A percentile compares a stretch with the other conserved stretches of the same genome.
Conservation (phyloP, 2,888 invertebrate species). For the Cephus nigrinus region DNA sequence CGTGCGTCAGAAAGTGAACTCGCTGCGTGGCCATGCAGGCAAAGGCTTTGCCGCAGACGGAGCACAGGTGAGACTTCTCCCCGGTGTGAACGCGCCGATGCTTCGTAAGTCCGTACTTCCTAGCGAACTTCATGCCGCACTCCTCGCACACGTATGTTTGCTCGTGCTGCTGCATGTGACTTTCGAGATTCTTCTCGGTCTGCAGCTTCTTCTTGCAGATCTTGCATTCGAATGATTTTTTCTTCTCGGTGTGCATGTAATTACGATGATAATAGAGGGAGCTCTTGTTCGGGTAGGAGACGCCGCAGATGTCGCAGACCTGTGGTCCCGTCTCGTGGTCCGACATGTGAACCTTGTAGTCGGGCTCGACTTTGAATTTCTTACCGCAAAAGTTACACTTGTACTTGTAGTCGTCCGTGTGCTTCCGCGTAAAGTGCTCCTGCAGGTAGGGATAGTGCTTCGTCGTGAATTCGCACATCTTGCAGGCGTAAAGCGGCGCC, state of each 20-base stretch:
- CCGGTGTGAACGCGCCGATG: constrained; percentile 15
- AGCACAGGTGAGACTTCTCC: constrained; percentile 20
- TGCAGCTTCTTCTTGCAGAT: constrained; percentile 31
- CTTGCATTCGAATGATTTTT: constrained; percentile 27
- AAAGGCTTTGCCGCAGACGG: constrained; percentile 28
- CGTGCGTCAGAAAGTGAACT: constrained; percentile 32
- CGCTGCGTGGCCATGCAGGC: constrained; percentile 23
- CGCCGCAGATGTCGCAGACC: constrained; percentile 35
- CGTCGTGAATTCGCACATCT: constrained; percentile 16
- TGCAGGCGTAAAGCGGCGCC: constrained; percentile 13
- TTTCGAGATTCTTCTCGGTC: constrained; percentile 25
- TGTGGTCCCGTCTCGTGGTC: constrained; percentile 32
- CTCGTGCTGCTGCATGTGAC: constrained; percentile 31
- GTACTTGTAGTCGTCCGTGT: constrained; percentile 28
- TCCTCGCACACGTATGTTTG: constrained; percentile 36
- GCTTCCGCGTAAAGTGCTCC: constrained; percentile 22
- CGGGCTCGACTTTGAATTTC: constrained; percentile 29
- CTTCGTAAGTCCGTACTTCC: constrained; percentile 28
- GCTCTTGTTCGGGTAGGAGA: constrained; percentile 34
- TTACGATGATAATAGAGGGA: constrained; percentile 32
- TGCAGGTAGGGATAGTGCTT: constrained; percentile 19
- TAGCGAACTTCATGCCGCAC: constrained; percentile 36
- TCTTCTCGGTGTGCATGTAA: constrained; percentile 33
- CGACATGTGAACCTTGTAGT: constrained; percentile 31
- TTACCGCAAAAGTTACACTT: constrained; percentile 32